Percentiles rank a stretch among this genome's conserved stretches.
Evolutionary conservation across 1,140 invertebrate species (phyloP).

Genomic region (Drosophila parvula): DNA sequence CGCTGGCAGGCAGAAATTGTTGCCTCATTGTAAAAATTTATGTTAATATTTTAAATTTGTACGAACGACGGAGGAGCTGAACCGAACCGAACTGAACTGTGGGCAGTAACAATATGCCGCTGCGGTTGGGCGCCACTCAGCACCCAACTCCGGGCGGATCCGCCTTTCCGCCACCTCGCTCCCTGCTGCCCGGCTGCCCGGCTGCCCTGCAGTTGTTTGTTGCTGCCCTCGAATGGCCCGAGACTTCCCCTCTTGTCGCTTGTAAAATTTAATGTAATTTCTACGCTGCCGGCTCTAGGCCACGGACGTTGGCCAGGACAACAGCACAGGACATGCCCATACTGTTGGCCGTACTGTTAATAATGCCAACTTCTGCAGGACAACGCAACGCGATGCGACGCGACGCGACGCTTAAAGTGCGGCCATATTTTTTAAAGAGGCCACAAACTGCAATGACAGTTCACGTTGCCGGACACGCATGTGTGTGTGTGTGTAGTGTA

Average conservation of each 20-base stretch:
- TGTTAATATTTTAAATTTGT: slow-evolving; percentile 67
- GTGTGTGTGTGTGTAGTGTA: too few relatives aligned
- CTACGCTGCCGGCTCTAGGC: slow-evolving; percentile 62
- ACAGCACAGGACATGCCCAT: slow-evolving; percentile 8
- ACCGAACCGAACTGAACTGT: slow-evolving; percentile 32
- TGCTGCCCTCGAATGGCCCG: slow-evolving; percentile 30
- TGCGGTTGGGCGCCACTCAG: slow-evolving; percentile 23
- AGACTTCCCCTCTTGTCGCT: slow-evolving; percentile 26
- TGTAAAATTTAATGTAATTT: slow-evolving; percentile 69
- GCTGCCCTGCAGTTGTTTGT: slow-evolving; percentile 25
- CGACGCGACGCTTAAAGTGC: slow-evolving; percentile 39
- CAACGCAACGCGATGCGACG: not conserved
- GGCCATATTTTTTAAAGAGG: slow-evolving; percentile 53
- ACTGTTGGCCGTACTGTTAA: slow-evolving; percentile 32
- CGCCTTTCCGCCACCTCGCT: too few relatives aligned
- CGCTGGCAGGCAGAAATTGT: slow-evolving; percentile 37
- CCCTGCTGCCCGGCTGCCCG: not conserved
- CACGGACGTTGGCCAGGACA: slow-evolving; percentile 45
- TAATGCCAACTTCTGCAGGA: slow-evolving; percentile 22
- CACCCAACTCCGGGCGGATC: not conserved
- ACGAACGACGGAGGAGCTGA: slow-evolving; percentile 8
- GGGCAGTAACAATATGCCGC: slow-evolving; percentile 35
- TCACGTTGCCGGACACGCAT: too few relatives aligned
- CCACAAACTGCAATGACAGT: slow-evolving; percentile 65
- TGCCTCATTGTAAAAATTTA: slow-evolving; percentile 66